Evolutionary conservation across 2,888 invertebrate genomes (phyloP), one percentile per base, ranked within the genome.

Genomic region (Sphaerophoria rueppellii): DNA sequence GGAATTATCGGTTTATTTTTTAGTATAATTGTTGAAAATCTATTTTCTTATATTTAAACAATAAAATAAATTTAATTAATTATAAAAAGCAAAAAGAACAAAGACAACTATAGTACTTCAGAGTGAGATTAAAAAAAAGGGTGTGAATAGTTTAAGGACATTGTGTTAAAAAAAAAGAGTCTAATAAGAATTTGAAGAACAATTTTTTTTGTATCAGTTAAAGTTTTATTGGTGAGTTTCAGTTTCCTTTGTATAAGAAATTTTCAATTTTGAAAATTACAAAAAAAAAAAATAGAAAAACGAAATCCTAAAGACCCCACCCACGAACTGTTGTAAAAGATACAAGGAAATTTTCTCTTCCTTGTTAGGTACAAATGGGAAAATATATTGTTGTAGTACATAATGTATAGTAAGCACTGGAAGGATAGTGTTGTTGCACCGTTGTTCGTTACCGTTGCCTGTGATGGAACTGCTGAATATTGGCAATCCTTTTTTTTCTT

Each of bases 321-420:
- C 85, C 85, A 81, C 73, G 52, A 76, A 77, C 37, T 46, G 34
- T 80, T 72, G 80, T 85, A 81, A 85, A 76, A 61, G 55, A 76
- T 57, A 79, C 60, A 69, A 46, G 55, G 75, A 83, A 79, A 54
- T 54, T 80, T 67, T 57, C 63, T 70, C 69, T 81, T 70, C 55
- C 70, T 57, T 70, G 57, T 58, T 58, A 55, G 34, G 57, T 69
- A 67, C 73, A 77, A n/a, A n/a, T 58, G 54, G 43, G 58, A 76
- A 73, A 63, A 61, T 61, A 72, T 54, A 67, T 16, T 43, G 65
- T 61, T 67, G 71, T 24, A 24, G 24, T 70, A 79, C 48, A 67
- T 72, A 52, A 78, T 83, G 67, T 72, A 67, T 67, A 76, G 71
- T 80, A 55, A 69, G 43, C 35, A 79, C 79, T 83, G 83, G 83